Base-by-base conservation (phyloP, 2,113 vertebrate genomes). In the Protomyctophum bolini region DNA sequence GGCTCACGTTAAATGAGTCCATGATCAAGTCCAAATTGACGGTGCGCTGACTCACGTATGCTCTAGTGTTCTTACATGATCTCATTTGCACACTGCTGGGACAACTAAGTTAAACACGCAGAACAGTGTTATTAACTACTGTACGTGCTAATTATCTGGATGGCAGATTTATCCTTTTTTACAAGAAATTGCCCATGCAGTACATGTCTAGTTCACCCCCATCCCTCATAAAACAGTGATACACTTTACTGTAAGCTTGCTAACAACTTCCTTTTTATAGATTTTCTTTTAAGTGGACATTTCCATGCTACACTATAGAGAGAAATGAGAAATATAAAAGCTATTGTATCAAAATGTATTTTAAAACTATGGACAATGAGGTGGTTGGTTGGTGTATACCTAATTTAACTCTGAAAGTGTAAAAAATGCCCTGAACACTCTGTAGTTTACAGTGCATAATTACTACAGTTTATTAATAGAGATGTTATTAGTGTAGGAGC, bases 401-500 rank as follows among this genome's bases (percentile, higher is more conserved):
- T 41, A 41, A 41, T 41, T 41, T 41, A 41, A 41, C 33, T 41
- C 33, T 41, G 33, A 41, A 41, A 41, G 33, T 41, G 33, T 41
- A 41, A 41, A 41, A 41, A 41, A 41, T 41, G 1, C 3, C 33
- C 33, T 3, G 3, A 41, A 41, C 33, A 4, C 33, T 41, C 33
- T 41, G 33, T 41, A 41, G 33, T 41, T 41, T 41, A 41, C 33
- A 41, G 33, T 41, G 33, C 33, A 41, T 41, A 41, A 79, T 79
- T 69, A 79, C 41, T 8, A 68, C 70, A 88, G 21, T 47, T 61
- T 65, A 89, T 88, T 86, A 81, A 86, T 73, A 65, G 14, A 65
- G 52, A 74, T 79, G 72, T 75, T 78, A 87, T 90, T 87, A 81
- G 73, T 71, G 76, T 55, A 7, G 63, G 74, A 84, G 70, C 72